Evolutionary conservation across 2,888 invertebrate genomes (phyloP).

Genomic region (Mantis religiosa): DNA sequence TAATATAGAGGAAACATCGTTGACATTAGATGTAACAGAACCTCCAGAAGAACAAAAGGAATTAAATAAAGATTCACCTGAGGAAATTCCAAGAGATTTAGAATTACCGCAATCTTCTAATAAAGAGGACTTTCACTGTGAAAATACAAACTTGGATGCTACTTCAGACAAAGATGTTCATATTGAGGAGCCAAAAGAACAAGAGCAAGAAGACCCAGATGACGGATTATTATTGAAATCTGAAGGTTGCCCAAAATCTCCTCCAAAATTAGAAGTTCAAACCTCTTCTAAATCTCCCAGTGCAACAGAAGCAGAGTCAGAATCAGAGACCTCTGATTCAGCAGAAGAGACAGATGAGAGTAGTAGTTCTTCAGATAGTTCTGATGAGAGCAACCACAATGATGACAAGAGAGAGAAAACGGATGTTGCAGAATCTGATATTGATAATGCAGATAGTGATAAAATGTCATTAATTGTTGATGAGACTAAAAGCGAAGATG

Average conservation of each 20-base stretch:
- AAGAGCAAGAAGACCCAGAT: background rate
- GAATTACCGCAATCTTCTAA: background rate
- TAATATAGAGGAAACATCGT: background rate
- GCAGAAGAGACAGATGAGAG: background rate
- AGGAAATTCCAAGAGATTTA: background rate
- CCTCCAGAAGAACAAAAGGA: background rate
- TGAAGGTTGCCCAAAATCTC: background rate
- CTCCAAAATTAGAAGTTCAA: conserved; percentile 5
- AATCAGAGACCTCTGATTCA: conserved; percentile 23
- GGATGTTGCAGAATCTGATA: conserved; percentile 39
- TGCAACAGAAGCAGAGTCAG: conserved; percentile 29
- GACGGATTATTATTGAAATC: conserved; percentile 8
- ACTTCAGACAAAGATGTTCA: background rate
- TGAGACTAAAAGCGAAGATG: conserved; percentile 34
- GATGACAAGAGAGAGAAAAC: conserved; percentile 11
- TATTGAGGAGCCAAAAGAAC: background rate
- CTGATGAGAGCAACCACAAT: conserved; percentile 19
- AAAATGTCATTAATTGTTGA: conserved; percentile 57
- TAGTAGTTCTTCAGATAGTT: conserved; percentile 12
- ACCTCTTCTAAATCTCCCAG: conserved; percentile 20
- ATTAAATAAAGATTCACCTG: background rate
- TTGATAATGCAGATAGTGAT: conserved; percentile 58
- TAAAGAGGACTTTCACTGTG: background rate
- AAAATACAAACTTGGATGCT: background rate
- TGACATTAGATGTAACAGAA: background rate